Conservation (phyloP, 2,888 invertebrate species). For the Beris morrisii region DNA sequence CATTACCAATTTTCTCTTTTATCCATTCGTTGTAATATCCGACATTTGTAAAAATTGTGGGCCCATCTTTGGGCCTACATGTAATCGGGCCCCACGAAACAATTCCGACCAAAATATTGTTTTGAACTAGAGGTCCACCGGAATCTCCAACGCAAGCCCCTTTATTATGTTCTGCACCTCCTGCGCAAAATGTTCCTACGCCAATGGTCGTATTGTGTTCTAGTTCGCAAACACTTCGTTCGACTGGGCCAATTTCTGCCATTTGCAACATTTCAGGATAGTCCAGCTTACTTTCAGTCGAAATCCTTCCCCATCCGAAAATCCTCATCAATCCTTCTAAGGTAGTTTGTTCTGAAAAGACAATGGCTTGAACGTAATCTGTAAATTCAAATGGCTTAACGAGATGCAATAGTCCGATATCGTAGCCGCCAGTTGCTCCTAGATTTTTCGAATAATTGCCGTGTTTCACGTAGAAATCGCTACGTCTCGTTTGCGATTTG, state of each 20-base stretch:
- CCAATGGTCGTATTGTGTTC: constrained; percentile 24
- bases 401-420: constrained; percentile 37
- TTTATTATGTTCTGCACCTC: constrained; percentile 29
- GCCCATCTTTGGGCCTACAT: constrained; percentile 45
- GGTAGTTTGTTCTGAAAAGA: constrained; percentile 5
- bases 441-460: constrained; percentile 20
- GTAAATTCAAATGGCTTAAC: constrained; percentile 34
- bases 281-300: constrained; percentile 13
- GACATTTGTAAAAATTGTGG: constrained; percentile 51
- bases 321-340: constrained; percentile 25
- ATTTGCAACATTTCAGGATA: constrained; percentile 33
- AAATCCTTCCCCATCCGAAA: constrained; percentile 40
- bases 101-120: constrained; percentile 46
- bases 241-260: constrained; percentile 34
- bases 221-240: constrained; percentile 30
- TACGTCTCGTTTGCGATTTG: constrained; percentile 16
- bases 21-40: constrained; percentile 48
- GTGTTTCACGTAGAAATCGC: constrained; percentile 29
- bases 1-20: constrained; percentile 10
- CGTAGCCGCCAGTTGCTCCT: constrained; percentile 35
- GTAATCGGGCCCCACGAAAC: constrained; percentile 53
- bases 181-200: constrained; percentile 38
- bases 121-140: constrained; percentile 41
- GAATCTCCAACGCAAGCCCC: constrained; percentile 42
- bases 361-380: constrained; percentile 30